Conservation (phyloP, 1,140 invertebrate species). For the Plutomurus gul region DNA sequence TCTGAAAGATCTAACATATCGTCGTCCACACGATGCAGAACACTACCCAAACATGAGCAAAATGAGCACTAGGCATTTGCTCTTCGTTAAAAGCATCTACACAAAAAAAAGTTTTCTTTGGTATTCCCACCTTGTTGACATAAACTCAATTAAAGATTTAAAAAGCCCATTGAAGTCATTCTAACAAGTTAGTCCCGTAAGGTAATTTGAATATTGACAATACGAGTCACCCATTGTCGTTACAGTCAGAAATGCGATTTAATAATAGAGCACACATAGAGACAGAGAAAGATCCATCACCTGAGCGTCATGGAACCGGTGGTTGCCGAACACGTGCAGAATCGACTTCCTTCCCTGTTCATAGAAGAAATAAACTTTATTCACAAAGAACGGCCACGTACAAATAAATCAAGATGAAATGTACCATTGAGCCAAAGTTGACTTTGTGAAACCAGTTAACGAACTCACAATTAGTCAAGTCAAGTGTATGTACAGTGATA, state of each 20-base stretch:
- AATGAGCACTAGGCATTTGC: not conserved
- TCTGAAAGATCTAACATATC: not conserved
- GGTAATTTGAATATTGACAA: too few relatives aligned
- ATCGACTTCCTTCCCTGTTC: not conserved
- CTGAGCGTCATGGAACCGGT: slow-evolving; percentile 27
- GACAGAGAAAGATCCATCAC: not conserved
- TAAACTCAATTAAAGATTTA: not conserved
- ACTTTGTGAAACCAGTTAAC: too few relatives aligned
- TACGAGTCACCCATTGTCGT: too few relatives aligned
- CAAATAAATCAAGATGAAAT: too few relatives aligned
- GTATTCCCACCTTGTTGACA: not conserved
- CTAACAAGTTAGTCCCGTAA: not conserved
- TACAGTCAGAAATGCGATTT: too few relatives aligned
- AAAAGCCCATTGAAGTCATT: not conserved
- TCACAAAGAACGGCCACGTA: too few relatives aligned
- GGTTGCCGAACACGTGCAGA: slow-evolving; percentile 30
- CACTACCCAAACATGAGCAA: not conserved
- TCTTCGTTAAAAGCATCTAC: not conserved
- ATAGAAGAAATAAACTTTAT: not conserved
- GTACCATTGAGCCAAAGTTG: too few relatives aligned
- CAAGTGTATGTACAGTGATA: too few relatives aligned
- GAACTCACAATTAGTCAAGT: too few relatives aligned
- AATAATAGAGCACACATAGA: too few relatives aligned
- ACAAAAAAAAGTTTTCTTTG: not conserved
- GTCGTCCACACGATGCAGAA: not conserved